A percentile compares a stretch with the other conserved stretches of the same genome.
Evolutionary conservation across 2,797 vertebrate genomes (phyloP).

Genomic region (Geotria australis): DNA sequence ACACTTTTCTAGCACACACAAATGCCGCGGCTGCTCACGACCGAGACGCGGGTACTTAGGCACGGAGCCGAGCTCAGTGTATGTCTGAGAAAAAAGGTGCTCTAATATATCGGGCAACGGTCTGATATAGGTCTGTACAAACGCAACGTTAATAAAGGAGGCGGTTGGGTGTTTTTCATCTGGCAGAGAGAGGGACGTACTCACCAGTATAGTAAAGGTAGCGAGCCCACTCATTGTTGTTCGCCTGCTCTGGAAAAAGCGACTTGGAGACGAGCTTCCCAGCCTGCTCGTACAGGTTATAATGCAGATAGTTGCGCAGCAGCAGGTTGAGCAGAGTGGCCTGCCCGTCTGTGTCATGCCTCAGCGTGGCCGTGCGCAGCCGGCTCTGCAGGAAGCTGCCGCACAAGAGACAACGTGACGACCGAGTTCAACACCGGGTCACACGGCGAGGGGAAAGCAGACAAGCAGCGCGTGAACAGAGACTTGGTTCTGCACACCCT

Average conservation of each 20-base stretch:
- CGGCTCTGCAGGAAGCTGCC: constrained; percentile 61
- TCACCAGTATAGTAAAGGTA: constrained; percentile 86
- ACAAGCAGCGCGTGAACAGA: too few species aligned
- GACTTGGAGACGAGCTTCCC: constrained; percentile 90
- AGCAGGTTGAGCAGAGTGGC: constrained; percentile 73
- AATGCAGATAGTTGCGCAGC: constrained; percentile 79
- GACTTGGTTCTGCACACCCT: neutral
- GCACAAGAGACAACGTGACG: neutral
- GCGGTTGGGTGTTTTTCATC: too few species aligned
- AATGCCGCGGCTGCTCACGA: too few species aligned
- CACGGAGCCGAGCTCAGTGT: too few species aligned
- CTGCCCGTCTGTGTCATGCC: constrained; percentile 64
- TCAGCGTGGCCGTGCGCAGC: constrained; percentile 54
- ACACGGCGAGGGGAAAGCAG: too few species aligned
- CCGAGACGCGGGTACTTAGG: too few species aligned
- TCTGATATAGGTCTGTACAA: too few species aligned
- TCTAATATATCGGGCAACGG: too few species aligned
- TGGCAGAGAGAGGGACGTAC: neutral
- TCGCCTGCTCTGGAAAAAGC: constrained; percentile 71
- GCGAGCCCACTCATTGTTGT: constrained; percentile 90
- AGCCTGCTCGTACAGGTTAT: constrained; percentile 77
- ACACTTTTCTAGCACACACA: too few species aligned
- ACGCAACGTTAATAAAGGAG: too few species aligned
- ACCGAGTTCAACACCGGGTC: too few species aligned
- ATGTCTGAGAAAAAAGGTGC: too few species aligned